Conservation (phyloP, 2,888 invertebrate species). For the Amblyteles armatorius region DNA sequence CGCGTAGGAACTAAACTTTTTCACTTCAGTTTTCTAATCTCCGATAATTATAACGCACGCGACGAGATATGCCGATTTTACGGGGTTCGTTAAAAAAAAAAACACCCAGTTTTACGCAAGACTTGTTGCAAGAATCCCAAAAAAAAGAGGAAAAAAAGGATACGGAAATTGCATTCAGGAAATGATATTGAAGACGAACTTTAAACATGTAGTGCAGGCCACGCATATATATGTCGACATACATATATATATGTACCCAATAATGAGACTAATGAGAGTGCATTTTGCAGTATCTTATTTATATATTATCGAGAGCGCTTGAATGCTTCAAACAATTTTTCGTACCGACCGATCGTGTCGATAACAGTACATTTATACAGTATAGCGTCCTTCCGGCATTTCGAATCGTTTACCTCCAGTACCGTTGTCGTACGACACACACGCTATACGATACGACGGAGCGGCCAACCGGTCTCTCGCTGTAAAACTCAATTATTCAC, state of each 20-base stretch:
- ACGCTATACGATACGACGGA: constrained; percentile 5
- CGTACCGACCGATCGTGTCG: constrained; percentile 13
- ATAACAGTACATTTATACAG: constrained; percentile 19
- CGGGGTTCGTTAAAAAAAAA: constrained; percentile 16
- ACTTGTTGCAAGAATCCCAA: constrained; percentile 47
- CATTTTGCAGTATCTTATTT: constrained; percentile 60
- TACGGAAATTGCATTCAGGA: constrained; percentile 66
- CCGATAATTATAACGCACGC: constrained; percentile 24
- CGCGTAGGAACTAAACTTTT: constrained; percentile 47
- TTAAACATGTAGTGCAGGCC: constrained; percentile 69
- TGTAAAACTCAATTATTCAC: constrained; percentile 52
- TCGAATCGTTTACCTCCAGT: constrained; percentile 49
- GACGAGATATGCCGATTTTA: constrained; percentile 52
- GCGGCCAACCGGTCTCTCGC: constrained; percentile 3
- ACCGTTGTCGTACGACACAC: constrained; percentile 8
- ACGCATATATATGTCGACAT: constrained; percentile 68
- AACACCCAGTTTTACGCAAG: background rate
- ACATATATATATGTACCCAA: constrained; percentile 68
- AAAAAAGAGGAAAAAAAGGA: constrained; percentile 14
- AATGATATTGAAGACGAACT: constrained; percentile 66
- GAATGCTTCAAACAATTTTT: constrained; percentile 48
- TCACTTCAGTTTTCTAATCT: constrained; percentile 21
- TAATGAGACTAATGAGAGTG: constrained; percentile 63
- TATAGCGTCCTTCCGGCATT: constrained; percentile 42
- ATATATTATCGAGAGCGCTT: constrained; percentile 52